phyloP scores from a whole-genome alignment of 2,113 vertebrate species.

The Oncorhynchus gorbuscha region DNA sequence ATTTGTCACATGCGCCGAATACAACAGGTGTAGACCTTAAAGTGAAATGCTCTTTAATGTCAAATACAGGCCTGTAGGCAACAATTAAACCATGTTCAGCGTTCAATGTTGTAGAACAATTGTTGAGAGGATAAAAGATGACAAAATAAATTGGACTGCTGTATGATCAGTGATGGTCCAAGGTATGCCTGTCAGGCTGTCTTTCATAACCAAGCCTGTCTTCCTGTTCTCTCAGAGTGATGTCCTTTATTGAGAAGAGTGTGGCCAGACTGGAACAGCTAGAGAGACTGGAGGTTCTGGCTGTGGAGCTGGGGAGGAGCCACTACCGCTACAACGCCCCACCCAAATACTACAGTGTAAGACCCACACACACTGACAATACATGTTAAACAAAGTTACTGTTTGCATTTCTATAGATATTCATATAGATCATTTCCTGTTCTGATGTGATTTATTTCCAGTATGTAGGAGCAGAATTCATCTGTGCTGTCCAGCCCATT shows the following conservation, averaged over 20 bases:
- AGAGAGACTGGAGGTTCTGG: slow-evolving; percentile 71
- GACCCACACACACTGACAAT: neutral
- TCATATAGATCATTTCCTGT: neutral
- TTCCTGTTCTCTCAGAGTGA: slow-evolving; percentile 66
- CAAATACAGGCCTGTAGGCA: neutral
- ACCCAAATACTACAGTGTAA: slow-evolving; percentile 77
- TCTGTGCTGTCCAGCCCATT: slow-evolving; percentile 74
- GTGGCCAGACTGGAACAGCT: slow-evolving; percentile 77
- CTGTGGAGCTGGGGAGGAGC: slow-evolving; percentile 75
- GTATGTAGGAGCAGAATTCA: slow-evolving; percentile 79
- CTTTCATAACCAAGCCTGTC: neutral
- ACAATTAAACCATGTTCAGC: neutral
- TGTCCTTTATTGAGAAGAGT: slow-evolving; percentile 82
- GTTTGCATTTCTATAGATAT: neutral
- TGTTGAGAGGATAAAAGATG: neutral
- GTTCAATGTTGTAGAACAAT: neutral
- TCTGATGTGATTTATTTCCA: slow-evolving; percentile 48
- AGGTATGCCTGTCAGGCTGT: neutral
- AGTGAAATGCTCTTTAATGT: neutral
- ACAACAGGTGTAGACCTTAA: too few species aligned
- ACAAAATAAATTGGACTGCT: neutral
- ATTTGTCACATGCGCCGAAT: too few species aligned
- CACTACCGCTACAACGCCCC: slow-evolving; percentile 78
- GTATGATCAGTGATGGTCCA: neutral
- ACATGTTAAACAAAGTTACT: neutral